Base-by-base conservation (phyloP, 2,888 invertebrate species). In the Margaritifera margaritifera region DNA sequence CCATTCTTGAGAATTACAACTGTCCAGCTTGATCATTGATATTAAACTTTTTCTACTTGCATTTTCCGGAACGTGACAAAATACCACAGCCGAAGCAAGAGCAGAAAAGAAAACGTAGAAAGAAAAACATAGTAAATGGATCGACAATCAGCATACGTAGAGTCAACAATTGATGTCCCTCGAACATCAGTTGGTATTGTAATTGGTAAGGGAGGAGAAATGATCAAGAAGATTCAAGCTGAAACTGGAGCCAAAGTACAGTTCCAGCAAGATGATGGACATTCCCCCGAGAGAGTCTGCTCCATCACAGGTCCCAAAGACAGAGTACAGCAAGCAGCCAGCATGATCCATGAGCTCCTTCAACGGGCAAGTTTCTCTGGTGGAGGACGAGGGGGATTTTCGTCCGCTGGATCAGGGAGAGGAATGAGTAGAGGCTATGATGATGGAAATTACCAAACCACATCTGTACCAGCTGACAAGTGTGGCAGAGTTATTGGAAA, bases 131-230 rank as follows among this genome's bases (percentile, higher is more conserved):
- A 11, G 15, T 3, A 42, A 42, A 42, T 42, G 42, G 2, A 11
- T 42, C 15, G 42, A 3, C 11, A 15, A 15, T 42, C 42, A 4
- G 11, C 15, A 42, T 42, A 42, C 3, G 15, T 42, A 11, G 11
- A 42, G 42, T 15, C 42, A 3, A 42, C 15, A 42, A 89, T 98
- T 61, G 92, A 96, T 77, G 98, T 99, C 62, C 98, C 98, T 4
- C 94, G 96, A 87, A 93, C 94, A 65, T 96, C 96, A 0, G 98
- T 99, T 15, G 99, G 98, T 60, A 96, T 99, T 19, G 97, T 99
- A 55, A 99, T 99, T 82, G 99, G 99, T n/a, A 97, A 98, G 90
- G 96, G 96, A 5, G 99, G 99, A 20, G 98, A 98, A 81, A 99
- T 97, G 96, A 98, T 99, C 81, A 97, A 97, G 91, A 96, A 96